These are phyloP conservation scores for Timema cristinae DNA, from an alignment of 2,888 invertebrate genomes.

Conservation along the genomic window DNA sequence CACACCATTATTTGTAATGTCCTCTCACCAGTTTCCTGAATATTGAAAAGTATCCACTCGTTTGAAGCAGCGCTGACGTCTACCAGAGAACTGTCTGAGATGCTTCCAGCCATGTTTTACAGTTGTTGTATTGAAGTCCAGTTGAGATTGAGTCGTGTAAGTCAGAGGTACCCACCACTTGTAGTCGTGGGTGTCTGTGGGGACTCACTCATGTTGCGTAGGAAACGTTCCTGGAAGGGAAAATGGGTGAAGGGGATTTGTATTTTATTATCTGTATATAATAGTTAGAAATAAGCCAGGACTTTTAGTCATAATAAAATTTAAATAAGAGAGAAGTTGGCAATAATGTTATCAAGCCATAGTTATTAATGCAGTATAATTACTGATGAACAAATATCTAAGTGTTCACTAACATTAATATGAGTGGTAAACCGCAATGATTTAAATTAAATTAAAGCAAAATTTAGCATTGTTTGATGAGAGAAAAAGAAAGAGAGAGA, in stretches of 20 bases:
- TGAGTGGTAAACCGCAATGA: too few species aligned
- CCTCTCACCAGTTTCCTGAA: constrained; percentile 64
- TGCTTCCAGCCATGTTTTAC: constrained; percentile 50
- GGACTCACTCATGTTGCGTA: not conserved
- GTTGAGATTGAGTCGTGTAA: constrained; percentile 48
- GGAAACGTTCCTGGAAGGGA: not conserved
- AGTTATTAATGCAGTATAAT: too few species aligned
- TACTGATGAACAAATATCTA: too few species aligned
- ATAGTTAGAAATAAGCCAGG: not conserved
- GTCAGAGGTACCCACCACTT: constrained; percentile 64
- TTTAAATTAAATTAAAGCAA: too few species aligned
- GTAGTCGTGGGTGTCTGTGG: not conserved
- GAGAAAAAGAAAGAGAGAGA: too few species aligned
- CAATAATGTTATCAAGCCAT: too few species aligned
- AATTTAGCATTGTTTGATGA: too few species aligned
- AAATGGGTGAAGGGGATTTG: not conserved
- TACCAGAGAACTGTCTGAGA: constrained; percentile 41
- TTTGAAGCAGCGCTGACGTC: constrained; percentile 27
- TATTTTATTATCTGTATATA: not conserved
- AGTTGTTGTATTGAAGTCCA: constrained; percentile 50
- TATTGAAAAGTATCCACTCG: constrained; percentile 70
- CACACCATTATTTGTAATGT: too few species aligned
- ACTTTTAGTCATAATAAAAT: too few species aligned
- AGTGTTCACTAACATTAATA: too few species aligned
- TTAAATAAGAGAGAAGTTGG: too few species aligned